Evolutionary conservation across 2,797 vertebrate genomes (phyloP), one percentile per base, ranked within the genome.

Genomic region (Nannoperca obscura): DNA sequence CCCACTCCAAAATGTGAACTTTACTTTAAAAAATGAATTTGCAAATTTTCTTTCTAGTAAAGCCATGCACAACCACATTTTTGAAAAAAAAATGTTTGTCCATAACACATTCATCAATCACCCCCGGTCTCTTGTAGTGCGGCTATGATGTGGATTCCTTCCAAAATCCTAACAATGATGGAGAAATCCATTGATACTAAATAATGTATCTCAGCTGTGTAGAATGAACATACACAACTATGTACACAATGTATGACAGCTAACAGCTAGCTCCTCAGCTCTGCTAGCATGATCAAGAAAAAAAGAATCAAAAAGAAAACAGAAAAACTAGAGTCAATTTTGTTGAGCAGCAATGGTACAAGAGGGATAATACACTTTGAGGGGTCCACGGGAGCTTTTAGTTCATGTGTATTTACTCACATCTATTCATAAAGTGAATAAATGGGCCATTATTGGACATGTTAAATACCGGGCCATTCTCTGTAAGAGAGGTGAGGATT

Each of bases 341-440:
- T 71, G 42, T 40, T 49, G 14, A 36, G 52, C 27, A 77, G 84
- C 84, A 71, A 87, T 88, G 83, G 83, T 83, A 88, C 53, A 89
- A 76, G 27, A 74, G 78, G 80, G 74, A 86, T 64, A 76, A 77
- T 65, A 73, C 42, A 83, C 84, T 77, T 83, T 88, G 89, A 86
- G 59, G 40, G 63, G 78, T 89, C 86, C 86, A 91, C 74, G 36
- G 42, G 46, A 78, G 24, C 13, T 60, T 63, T 57, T 7, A 24
- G 17, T 24, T 70, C 0, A 6, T 63, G 5, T 24, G 17, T 24
- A 12, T 55, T 63, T 13, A 32, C 19, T 65, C 70, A 17, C 7
- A 44, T 52, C 19, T 22, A 36, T 15, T 42, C 19, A 60, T 42
- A 27, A 5, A 50, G 32, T 38, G n/a, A 73, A 67, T 40, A 53